Evolutionary conservation across 1,140 invertebrate genomes (phyloP).

Genomic region (Drosophila burlai): DNA sequence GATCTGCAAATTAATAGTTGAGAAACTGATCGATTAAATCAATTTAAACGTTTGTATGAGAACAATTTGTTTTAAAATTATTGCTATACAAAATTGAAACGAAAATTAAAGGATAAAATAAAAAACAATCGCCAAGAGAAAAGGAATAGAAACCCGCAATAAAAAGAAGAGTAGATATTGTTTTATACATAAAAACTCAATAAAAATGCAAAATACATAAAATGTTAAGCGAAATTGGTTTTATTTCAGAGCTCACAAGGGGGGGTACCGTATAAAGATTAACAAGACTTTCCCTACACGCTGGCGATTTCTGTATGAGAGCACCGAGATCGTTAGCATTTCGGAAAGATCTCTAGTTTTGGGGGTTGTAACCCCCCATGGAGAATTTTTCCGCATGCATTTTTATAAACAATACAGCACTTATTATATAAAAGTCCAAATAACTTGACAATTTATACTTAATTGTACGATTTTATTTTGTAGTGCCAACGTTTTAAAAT

Average conservation of each 20-base stretch:
- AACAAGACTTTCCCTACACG: too few relatives aligned
- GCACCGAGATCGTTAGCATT: too few relatives aligned
- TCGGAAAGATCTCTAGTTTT: too few relatives aligned
- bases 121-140: slow-evolving; percentile 27
- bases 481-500: too few relatives aligned
- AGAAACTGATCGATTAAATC: slow-evolving; percentile 37
- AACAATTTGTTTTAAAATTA: slow-evolving; percentile 69
- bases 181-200: slow-evolving; percentile 83
- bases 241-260: neutral
- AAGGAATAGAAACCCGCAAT: slow-evolving; percentile 36
- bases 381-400: too few relatives aligned
- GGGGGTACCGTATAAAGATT: too few relatives aligned
- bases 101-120: slow-evolving; percentile 14
- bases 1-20: slow-evolving; percentile 41
- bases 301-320: too few relatives aligned
- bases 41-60: slow-evolving; percentile 59
- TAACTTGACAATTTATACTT: too few relatives aligned
- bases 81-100: slow-evolving; percentile 40
- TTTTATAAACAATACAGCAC: too few relatives aligned
- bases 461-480: too few relatives aligned
- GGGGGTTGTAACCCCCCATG: too few relatives aligned
- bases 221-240: slow-evolving; percentile 52
- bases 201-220: slow-evolving; percentile 80
- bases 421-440: too few relatives aligned
- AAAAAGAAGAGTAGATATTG: slow-evolving; percentile 69